Evolutionary conservation across 2,113 vertebrate genomes (phyloP), one percentile per base, ranked within the genome.

Genomic region (Marmota flaviventris): DNA sequence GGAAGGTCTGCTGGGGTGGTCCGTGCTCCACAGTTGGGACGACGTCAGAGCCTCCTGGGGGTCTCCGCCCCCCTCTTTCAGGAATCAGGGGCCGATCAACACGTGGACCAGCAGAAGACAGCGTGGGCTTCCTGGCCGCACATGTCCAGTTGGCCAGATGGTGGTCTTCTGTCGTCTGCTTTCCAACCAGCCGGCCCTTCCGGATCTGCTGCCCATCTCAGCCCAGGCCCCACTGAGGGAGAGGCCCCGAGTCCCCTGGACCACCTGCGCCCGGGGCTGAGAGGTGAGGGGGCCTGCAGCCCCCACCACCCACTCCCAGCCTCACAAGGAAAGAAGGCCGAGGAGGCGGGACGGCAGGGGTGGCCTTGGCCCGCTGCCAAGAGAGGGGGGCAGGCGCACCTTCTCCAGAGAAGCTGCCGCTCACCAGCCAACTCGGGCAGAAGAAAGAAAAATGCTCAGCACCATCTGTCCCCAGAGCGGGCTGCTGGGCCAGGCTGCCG

Each of bases 321-420:
- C 92, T 81, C 6, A 0, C 42, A 65, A 58, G 86, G 93, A 96
- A 93, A 85, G 96, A 79, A 75, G 45, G 79, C 93, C 16, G 17
- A 39, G 2, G 29, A 87, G 89, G 61, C 18, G n/a, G 65, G 58
- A 6, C 5, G 16, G 69, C 25, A 39, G 16, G n/a, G 72, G 87
- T 12, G 37, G 94, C 84, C 97, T 89, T 97, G 97, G 94, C 92
- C 75, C 8, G 58, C 78, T 95, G 97, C 97, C 97, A 97, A 91
- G 83, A 79, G 96, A 37, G 77, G 16, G 27, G 79, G 25, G 76
- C 92, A 73, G 84, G 70, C 86, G 92, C 97, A 96, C 97, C 91
- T 97, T 97, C 96, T 84, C 95, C 45, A 98, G 97, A 72, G 98
- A 98, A 98, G 98, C 98, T 98, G 98, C 98, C 78, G 95, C 97